phyloP scores from a whole-genome alignment of 2,888 invertebrate genomes.

The Macrophya annulata region DNA sequence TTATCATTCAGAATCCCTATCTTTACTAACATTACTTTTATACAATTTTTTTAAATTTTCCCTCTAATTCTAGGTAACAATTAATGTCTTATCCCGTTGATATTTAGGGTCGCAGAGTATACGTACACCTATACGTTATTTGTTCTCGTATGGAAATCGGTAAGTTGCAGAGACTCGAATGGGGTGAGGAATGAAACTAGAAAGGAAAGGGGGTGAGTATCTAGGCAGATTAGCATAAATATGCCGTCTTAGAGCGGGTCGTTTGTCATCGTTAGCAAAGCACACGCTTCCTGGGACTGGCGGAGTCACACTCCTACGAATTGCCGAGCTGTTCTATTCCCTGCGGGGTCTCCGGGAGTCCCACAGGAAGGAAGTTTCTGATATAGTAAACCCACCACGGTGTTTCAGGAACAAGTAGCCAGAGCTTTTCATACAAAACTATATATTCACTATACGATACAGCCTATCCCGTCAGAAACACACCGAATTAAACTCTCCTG shows the following conservation, averaged over 20 bases:
- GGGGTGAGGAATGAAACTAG: constrained; percentile 9
- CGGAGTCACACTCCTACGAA: constrained; percentile 75
- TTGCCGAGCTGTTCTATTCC: constrained; percentile 74
- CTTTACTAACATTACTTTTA: not conserved
- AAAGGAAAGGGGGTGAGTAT: constrained; percentile 41
- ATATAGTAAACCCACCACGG: constrained; percentile 68
- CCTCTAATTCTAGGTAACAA: not conserved
- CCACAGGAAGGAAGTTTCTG: constrained; percentile 76
- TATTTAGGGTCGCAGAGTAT: constrained; percentile 36
- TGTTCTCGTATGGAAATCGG: constrained; percentile 55
- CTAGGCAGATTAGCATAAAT: constrained; percentile 78
- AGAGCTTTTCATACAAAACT: constrained; percentile 41
- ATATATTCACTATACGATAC: constrained; percentile 24
- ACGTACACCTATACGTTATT: constrained; percentile 32
- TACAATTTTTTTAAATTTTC: not conserved
- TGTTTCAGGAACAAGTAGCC: constrained; percentile 61
- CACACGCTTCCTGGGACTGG: constrained; percentile 79
- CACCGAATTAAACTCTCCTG: constrained; percentile 21
- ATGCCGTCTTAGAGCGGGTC: constrained; percentile 78
- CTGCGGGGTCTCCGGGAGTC: constrained; percentile 65
- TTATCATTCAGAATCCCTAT: not conserved
- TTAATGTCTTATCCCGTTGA: constrained; percentile 34
- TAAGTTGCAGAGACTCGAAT: constrained; percentile 19
- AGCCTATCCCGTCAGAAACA: constrained; percentile 30
- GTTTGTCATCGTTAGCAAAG: constrained; percentile 80